Percentiles rank a stretch among this genome's conserved stretches.
Conservation (phyloP, 2,888 invertebrate species). For the Plagodis dolabraria region DNA sequence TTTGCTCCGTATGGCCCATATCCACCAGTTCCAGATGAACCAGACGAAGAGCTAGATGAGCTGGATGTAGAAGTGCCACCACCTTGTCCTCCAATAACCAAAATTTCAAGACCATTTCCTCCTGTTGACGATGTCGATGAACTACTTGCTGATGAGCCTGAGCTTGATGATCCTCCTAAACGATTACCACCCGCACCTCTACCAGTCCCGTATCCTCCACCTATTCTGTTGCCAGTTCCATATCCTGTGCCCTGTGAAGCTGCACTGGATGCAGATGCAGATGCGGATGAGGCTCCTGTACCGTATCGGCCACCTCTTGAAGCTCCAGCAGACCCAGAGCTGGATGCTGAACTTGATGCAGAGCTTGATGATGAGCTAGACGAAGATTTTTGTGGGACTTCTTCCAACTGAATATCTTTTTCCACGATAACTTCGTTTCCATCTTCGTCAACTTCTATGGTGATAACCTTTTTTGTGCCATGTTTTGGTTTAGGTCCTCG, state of each 20-base stretch:
- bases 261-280: neutral
- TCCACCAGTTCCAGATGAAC: neutral
- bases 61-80: too few relatives aligned
- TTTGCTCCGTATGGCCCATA: neutral
- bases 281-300: slow-evolving; percentile 2
- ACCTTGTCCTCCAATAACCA: neutral
- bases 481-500: slow-evolving; percentile 7
- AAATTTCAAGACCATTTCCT: neutral
- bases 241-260: neutral
- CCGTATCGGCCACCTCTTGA: slow-evolving; percentile 14
- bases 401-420: slow-evolving; percentile 58
- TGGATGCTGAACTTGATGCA: slow-evolving; percentile 15
- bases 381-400: slow-evolving; percentile 21
- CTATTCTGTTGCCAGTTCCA: neutral
- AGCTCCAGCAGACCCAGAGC: slow-evolving; percentile 17
- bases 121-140: too few relatives aligned
- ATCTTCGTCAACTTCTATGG: slow-evolving; percentile 48
- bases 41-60: neutral
- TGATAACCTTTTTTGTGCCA: slow-evolving; percentile 46
- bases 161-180: neutral
- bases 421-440: slow-evolving; percentile 60
- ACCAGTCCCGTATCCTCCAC: neutral
- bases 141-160: neutral
- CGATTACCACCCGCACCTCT: neutral
- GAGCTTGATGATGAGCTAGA: slow-evolving; percentile 12